These are phyloP conservation scores for Elephantulus edwardii DNA, from an alignment of 2,113 vertebrate species.

Conservation along the genomic window DNA sequence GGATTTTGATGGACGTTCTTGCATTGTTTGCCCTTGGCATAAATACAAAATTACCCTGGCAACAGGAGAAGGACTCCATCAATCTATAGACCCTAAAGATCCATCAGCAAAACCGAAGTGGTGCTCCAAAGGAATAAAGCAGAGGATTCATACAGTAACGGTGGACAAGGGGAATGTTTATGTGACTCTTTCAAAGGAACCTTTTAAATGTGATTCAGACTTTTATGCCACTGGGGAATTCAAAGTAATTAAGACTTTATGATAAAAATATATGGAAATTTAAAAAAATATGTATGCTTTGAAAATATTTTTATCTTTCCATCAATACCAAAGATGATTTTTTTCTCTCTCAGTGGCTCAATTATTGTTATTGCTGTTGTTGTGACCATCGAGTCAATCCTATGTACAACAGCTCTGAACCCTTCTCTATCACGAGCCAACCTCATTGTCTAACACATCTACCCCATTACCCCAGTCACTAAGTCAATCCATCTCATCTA, in stretches of 20 bases:
- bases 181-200: conserved; percentile 86
- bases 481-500: too few species aligned
- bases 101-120: conserved; percentile 83
- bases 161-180: conserved; percentile 88
- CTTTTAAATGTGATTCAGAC: conserved; percentile 89
- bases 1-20: conserved; percentile 90
- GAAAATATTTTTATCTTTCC: conserved; percentile 40
- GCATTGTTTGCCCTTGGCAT: conserved; percentile 95
- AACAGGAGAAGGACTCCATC: conserved; percentile 92
- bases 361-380: too few species aligned
- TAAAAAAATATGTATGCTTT: conserved; percentile 34
- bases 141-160: conserved; percentile 89
- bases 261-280: conserved; percentile 14
- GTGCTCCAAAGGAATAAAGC: conserved; percentile 94
- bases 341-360: not conserved
- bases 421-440: too few species aligned
- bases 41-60: conserved; percentile 93
- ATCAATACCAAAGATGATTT: conserved; percentile 21
- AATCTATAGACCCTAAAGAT: conserved; percentile 84
- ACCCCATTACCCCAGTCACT: too few species aligned
- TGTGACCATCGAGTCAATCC: too few species aligned
- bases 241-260: conserved; percentile 81
- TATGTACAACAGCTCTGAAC: too few species aligned
- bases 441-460: too few species aligned
- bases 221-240: conserved; percentile 91